Evolutionary conservation across 2,888 invertebrate species (phyloP), one percentile per base, ranked within the genome.

Genomic region (Melieria picta): DNA sequence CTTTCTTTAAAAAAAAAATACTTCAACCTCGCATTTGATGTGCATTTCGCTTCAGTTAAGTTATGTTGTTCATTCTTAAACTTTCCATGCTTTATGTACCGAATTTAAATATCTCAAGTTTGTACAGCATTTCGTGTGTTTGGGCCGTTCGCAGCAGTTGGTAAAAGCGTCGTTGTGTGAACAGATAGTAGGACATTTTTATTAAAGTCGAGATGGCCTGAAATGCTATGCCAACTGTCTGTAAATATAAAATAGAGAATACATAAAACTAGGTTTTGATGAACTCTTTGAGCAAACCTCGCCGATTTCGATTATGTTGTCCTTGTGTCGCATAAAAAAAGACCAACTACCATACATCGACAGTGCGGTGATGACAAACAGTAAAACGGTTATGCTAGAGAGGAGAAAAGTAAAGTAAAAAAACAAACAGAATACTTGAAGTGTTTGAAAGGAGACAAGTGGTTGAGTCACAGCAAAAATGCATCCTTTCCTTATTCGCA

Each of bases 271-370:
- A 11, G 13, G 4, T 52, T 52, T 11, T 5, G 45, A 67, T 45
- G n/a, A 58, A 63, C 9, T 56, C 45, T 45, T 11, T n/a, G 7
- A 16, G 7, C 46, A 45, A 55, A 83, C 84, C 79, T 82, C 82
- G 3, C 78, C 72, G 5, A 81, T 77, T 30, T 76, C 77, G 2
- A 83, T 75, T 9, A 82, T 76, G 52, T 83, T 78, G 11, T 64
- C 13, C 4, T 80, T 63, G 43, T 79, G 76, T 45, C 71, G 71
- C 7, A 72, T 43, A 11, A 78, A 65, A 43, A 78, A 75, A 30
- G 76, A 62, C 76, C 75, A 80, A 16, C 83, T 82, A 0, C 81
- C 84, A 64, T 80, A 82, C n/a, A 81, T 71, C 1, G 83, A 77
- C 0, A 76, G 42, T 9, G 76, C 5, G n/a, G 78, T 75, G 55